Base-by-base conservation (phyloP, 1,140 invertebrate species). In the Penaeus vannamei region DNA sequence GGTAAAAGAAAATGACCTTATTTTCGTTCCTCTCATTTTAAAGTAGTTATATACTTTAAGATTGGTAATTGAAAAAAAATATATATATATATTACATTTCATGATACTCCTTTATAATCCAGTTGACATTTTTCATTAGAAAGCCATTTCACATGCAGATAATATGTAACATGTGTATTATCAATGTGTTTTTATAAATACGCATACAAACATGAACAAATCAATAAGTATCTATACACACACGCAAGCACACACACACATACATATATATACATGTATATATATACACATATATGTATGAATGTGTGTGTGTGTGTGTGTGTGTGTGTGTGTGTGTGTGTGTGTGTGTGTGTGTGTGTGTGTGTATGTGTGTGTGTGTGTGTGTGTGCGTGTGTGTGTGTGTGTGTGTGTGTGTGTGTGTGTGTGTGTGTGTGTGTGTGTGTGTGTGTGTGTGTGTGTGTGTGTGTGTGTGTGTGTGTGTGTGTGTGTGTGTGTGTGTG, bases 291-390 rank as follows among this genome's bases (percentile, higher is more conserved):
- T 76, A 76, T 32, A 0, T 32, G n/a, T 76, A 76, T 76, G 22
- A 32, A 76, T 76, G 5, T 76, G 20, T 76, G 7, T 32, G 1
- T 76, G 0, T 76, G 7, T 76, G 32, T 76, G 10, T 29, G n/a
- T 29, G 23, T 72, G 29, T 76, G 20, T 76, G 1, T 14, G n/a
- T 76, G n/a, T 36, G n/a, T 29, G 10, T 26, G 32, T 76, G 32
- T 4, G 32, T 76, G 10, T 76, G 12, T 76, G n/a, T 76, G 32
- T 76, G 7, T 76, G 23, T 72, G 3, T 72, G 23, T 72, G 23
- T 72, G n/a, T 76, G 32, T 76, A 76, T 76, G n/a, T 76, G n/a
- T 76, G n/a, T 76, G 32, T 76, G 32, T 76, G n/a, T 76, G 32
- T 76, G 7, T 76, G 36, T 76, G 32, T 76, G 20, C 8, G 5